These are phyloP conservation scores for Octopus sinensis DNA, from an alignment of 1,140 invertebrate species.

Conservation along the genomic window DNA sequence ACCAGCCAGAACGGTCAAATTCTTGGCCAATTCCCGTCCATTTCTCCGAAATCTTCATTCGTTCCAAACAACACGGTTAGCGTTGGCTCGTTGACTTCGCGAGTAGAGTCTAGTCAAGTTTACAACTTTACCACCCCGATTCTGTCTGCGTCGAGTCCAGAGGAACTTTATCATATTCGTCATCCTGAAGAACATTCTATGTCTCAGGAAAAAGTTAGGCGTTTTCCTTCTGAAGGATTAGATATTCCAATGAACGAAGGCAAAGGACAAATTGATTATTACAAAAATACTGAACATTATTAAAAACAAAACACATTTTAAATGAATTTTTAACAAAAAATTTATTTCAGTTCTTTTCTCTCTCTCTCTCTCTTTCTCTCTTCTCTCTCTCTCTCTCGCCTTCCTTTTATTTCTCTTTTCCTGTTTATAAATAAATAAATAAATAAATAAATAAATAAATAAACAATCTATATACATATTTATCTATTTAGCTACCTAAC, in stretches of 20 bases:
- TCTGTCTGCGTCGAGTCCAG: no score
- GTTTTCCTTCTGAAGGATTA: neutral
- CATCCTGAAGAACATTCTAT: neutral
- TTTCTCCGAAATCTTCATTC: neutral
- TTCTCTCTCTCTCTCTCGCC: neutral
- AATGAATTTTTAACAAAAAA: neutral
- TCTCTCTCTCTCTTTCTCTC: neutral
- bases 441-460: no score
- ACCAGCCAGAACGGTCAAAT: neutral
- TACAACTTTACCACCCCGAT: no score
- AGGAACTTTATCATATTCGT: neutral
- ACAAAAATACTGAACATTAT: neutral
- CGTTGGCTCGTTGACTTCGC: no score
- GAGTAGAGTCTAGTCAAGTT: no score
- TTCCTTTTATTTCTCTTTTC: neutral
- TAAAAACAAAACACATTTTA: neutral
- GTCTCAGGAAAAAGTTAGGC: neutral
- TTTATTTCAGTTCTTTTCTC: neutral
- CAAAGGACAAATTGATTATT: neutral
- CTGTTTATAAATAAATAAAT: neutral
- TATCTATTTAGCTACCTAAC: no score
- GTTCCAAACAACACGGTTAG: no score
- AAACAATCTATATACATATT: no score
- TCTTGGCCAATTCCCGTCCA: neutral
- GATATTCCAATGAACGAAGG: neutral